phyloP scores from a whole-genome alignment of 2,888 invertebrate genomes.

The Pocota personata region DNA sequence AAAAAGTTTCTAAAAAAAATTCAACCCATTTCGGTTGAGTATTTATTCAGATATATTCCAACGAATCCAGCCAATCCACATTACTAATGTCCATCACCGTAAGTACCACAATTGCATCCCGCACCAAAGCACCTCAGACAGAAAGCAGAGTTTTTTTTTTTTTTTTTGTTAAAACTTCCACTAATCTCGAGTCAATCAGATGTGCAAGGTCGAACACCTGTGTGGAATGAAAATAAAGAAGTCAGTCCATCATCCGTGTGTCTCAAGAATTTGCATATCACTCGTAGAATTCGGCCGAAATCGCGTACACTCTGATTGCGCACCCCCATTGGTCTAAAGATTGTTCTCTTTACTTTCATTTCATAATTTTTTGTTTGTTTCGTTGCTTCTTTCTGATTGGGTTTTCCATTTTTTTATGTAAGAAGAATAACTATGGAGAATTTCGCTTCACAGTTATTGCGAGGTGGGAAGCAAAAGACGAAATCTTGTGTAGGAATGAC shows the following conservation, averaged over 20 bases:
- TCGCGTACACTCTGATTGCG: slow-evolving; percentile 1
- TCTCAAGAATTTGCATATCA: slow-evolving; percentile 20
- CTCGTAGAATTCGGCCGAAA: background rate
- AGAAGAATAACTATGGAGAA: slow-evolving; percentile 72
- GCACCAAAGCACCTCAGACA: slow-evolving; percentile 62
- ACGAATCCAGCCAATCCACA: slow-evolving; percentile 67
- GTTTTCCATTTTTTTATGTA: slow-evolving; percentile 59
- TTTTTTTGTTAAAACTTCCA: background rate
- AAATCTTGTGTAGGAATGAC: slow-evolving; percentile 85
- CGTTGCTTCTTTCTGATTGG: slow-evolving; percentile 60
- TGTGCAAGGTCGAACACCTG: slow-evolving; percentile 71
- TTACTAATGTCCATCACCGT: slow-evolving; percentile 82
- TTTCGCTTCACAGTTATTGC: slow-evolving; percentile 79
- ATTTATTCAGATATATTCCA: slow-evolving; percentile 9
- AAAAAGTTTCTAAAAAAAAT: slow-evolving; percentile 33
- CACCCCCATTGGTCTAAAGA: background rate
- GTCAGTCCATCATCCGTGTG: background rate
- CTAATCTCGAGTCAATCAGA: slow-evolving; percentile 20
- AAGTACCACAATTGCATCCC: slow-evolving; percentile 75
- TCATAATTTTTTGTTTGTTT: slow-evolving; percentile 43
- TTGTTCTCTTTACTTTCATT: slow-evolving; percentile 42
- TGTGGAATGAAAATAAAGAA: slow-evolving; percentile 70
- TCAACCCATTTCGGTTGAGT: background rate
- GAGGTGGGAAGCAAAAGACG: slow-evolving; percentile 83
- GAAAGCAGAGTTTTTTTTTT: slow-evolving; percentile 62